These are phyloP conservation scores for Corythoichthys haematopterus DNA, from an alignment of 2,113 vertebrate genomes.

Conservation along the genomic window DNA sequence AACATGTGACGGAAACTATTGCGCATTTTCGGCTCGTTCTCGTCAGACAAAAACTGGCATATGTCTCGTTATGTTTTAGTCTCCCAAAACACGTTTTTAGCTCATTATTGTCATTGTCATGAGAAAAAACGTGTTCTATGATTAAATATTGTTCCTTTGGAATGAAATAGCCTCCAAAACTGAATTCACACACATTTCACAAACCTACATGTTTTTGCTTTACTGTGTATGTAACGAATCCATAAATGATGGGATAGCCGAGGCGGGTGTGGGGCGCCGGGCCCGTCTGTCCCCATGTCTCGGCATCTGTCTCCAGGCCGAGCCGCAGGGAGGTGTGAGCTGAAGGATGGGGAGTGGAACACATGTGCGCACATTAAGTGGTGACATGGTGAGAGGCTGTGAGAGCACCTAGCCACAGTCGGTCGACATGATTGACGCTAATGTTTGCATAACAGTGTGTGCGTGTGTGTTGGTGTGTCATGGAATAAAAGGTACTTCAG, in stretches of 20 bases:
- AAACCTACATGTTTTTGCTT: neutral
- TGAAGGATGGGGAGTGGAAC: conserved; percentile 73
- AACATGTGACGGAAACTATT: too few species aligned
- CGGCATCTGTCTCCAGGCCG: conserved; percentile 54
- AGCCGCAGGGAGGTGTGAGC: conserved; percentile 60
- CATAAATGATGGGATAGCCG: conserved; percentile 21
- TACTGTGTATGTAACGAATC: conserved; percentile 43
- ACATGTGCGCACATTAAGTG: conserved; percentile 61
- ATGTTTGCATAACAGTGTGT: neutral
- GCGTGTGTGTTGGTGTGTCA: neutral
- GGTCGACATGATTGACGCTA: conserved; percentile 17
- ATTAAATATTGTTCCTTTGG: neutral
- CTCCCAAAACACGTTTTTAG: too few species aligned
- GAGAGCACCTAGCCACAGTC: neutral
- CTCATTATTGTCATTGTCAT: too few species aligned
- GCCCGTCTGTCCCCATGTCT: conserved; percentile 66
- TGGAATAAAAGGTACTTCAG: neutral
- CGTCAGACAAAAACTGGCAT: too few species aligned
- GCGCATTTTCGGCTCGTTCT: too few species aligned
- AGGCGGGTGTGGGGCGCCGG: conserved; percentile 35
- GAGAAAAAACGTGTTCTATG: neutral
- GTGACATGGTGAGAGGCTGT: conserved; percentile 57
- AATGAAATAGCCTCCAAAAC: neutral
- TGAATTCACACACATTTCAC: neutral
- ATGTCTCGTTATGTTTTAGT: too few species aligned